phyloP scores from a whole-genome alignment of 2,888 invertebrate genomes.

The Proisotoma minuta region DNA sequence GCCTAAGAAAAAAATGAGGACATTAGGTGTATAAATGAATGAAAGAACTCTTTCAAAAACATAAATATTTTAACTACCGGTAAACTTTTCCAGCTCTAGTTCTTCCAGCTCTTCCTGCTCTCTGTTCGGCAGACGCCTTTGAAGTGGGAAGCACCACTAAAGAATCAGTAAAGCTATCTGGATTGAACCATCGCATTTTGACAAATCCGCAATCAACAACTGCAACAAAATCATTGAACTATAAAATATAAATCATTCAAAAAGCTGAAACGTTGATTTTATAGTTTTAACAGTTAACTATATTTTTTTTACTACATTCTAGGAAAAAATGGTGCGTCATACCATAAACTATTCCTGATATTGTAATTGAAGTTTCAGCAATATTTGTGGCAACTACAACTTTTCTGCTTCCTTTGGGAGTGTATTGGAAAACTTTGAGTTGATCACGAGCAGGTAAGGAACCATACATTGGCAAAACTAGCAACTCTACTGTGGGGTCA shows the following conservation, averaged over 20 bases:
- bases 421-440: slow-evolving; percentile 75
- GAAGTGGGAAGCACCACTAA: slow-evolving; percentile 78
- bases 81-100: slow-evolving; percentile 78
- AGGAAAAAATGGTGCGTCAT: slow-evolving; percentile 29
- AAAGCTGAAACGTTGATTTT: too few relatives aligned
- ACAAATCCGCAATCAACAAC: slow-evolving; percentile 89
- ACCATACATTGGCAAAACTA: slow-evolving; percentile 86
- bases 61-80: slow-evolving; percentile 57
- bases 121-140: slow-evolving; percentile 81
- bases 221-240: too few relatives aligned
- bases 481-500: slow-evolving; percentile 56
- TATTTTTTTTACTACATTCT: too few relatives aligned
- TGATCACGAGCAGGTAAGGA: slow-evolving; percentile 80
- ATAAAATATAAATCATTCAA: too few relatives aligned
- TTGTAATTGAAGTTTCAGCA: slow-evolving; percentile 94
- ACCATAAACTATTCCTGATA: slow-evolving; percentile 88
- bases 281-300: too few relatives aligned
- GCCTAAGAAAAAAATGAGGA: slow-evolving; percentile 52
- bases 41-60: too few relatives aligned
- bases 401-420: slow-evolving; percentile 69
- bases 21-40: too few relatives aligned
- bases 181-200: slow-evolving; percentile 84
- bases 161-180: slow-evolving; percentile 74
- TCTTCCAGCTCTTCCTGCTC: slow-evolving; percentile 89
- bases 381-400: slow-evolving; percentile 92